Evolutionary conservation across 1,140 invertebrate genomes (phyloP).

Genomic region (Brachionus rubens): DNA sequence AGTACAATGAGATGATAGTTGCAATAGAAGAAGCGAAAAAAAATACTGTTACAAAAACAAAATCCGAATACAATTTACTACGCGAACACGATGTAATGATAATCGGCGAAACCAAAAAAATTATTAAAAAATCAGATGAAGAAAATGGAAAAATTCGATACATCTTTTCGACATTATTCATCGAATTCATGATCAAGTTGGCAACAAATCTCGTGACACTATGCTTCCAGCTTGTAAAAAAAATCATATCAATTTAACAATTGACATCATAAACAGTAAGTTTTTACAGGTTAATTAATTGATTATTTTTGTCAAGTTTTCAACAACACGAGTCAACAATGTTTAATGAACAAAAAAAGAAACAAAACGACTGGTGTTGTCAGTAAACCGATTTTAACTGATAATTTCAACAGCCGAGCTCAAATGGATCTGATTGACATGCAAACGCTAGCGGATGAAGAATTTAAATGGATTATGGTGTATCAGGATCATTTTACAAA

Average conservation of each 20-base stretch:
- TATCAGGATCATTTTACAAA: too few relatives aligned
- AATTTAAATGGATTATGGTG: too few relatives aligned
- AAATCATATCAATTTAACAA: background rate
- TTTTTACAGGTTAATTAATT: background rate
- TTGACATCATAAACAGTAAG: conserved; percentile 6
- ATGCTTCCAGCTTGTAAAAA: background rate
- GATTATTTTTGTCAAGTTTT: conserved; percentile 11
- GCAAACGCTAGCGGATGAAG: too few relatives aligned
- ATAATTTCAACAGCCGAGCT: too few relatives aligned
- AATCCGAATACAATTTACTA: background rate
- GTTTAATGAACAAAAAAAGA: conserved; percentile 46
- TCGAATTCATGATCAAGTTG: conserved; percentile 10
- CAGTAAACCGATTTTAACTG: conserved; percentile 41
- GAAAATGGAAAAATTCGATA: too few relatives aligned
- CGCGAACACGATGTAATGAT: too few relatives aligned
- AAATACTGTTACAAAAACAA: background rate
- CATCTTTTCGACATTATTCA: background rate
- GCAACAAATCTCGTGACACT: background rate
- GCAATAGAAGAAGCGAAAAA: too few relatives aligned
- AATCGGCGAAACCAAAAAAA: too few relatives aligned
- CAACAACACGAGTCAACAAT: conserved; percentile 44
- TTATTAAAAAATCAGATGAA: background rate
- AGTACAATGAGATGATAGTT: too few relatives aligned
- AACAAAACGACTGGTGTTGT: conserved; percentile 40
- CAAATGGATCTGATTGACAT: too few relatives aligned